Evolutionary conservation across 2,113 vertebrate species (phyloP).

Genomic region (Oceanites oceanicus): DNA sequence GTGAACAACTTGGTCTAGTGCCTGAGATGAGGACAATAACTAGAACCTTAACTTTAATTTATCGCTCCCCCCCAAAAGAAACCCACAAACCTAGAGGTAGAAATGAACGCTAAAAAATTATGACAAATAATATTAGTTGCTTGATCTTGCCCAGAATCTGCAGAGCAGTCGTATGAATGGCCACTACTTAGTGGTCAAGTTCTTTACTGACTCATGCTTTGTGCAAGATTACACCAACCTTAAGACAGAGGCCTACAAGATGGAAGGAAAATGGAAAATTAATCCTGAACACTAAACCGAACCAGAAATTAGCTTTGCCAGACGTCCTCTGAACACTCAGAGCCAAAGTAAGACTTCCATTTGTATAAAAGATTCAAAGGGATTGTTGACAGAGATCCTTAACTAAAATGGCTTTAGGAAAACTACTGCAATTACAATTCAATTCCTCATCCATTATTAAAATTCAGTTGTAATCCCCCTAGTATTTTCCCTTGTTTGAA

Average conservation of each 20-base stretch:
- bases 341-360: not conserved
- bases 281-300: not conserved
- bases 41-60: not conserved
- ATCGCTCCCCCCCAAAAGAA: not conserved
- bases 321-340: not conserved
- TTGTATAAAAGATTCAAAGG: not conserved
- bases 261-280: not conserved
- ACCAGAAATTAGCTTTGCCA: not conserved
- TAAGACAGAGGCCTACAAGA: not conserved
- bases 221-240: not conserved
- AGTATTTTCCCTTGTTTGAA: not conserved
- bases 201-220: not conserved
- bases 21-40: not conserved
- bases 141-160: not conserved
- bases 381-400: not conserved
- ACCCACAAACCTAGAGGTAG: not conserved
- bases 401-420: constrained; percentile 7
- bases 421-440: not conserved
- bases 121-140: not conserved
- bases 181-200: not conserved
- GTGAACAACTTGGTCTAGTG: not conserved
- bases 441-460: constrained; percentile 30
- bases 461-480: not conserved
- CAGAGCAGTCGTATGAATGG: not conserved
- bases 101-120: not conserved